Percentiles rank a stretch among this genome's conserved stretches.
phyloP scores from a whole-genome alignment of 2,113 vertebrate species.

The Brachyistius frenatus region DNA sequence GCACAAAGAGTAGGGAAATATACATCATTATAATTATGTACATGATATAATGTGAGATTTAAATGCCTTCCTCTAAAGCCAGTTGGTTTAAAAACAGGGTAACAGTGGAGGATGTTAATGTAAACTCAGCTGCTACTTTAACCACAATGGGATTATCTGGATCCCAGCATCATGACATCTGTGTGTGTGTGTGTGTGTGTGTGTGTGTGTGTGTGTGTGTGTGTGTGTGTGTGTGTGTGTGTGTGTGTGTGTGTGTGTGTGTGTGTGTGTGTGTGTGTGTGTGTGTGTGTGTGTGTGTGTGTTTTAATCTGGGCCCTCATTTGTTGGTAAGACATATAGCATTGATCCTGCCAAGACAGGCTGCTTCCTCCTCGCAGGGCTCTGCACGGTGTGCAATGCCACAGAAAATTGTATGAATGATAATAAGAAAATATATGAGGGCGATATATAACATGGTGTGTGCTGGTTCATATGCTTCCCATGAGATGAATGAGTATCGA shows the following conservation, averaged over 20 bases:
- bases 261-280: conserved; percentile 7
- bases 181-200: conserved; percentile 16
- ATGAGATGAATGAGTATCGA: conserved; percentile 27
- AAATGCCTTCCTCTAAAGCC: neutral
- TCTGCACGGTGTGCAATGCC: conserved; percentile 10
- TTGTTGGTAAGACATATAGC: conserved; percentile 51
- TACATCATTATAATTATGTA: neutral
- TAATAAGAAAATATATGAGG: conserved; percentile 34
- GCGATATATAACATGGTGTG: conserved; percentile 38
- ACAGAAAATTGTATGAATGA: conserved; percentile 45
- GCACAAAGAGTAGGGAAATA: neutral
- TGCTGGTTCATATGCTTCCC: neutral
- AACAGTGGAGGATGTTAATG: neutral
- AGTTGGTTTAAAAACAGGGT: neutral
- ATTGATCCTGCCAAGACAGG: conserved; percentile 37
- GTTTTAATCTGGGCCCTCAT: conserved; percentile 56
- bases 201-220: conserved; percentile 5
- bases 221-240: conserved; percentile 14
- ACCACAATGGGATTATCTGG: conserved; percentile 56
- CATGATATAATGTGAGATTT: neutral
- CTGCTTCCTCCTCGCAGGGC: conserved; percentile 27
- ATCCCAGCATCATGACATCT: conserved; percentile 43
- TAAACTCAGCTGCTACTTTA: conserved; percentile 41
- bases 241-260: conserved; percentile 14
- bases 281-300: conserved; percentile 6